Conservation (phyloP, 2,113 vertebrate genomes). For the Nycticorax nycticorax region DNA sequence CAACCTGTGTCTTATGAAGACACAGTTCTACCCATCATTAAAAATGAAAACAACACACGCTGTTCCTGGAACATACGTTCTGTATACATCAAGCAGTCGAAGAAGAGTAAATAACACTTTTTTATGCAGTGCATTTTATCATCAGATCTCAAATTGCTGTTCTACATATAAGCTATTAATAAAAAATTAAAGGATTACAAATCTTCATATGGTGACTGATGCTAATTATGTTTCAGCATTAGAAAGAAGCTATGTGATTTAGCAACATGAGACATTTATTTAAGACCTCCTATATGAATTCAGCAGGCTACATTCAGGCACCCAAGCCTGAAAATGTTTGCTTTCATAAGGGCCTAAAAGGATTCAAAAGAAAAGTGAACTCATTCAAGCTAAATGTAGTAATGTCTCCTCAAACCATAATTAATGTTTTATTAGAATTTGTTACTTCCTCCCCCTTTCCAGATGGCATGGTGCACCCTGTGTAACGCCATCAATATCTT, state of each 20-base stretch:
- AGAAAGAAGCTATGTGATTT: background rate
- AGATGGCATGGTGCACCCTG: background rate
- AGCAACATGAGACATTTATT: background rate
- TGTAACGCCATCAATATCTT: background rate
- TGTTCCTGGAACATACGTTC: background rate
- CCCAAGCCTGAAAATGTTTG: background rate
- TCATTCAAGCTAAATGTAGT: background rate
- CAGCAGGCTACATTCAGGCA: background rate
- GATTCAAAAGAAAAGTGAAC: background rate
- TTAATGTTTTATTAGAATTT: background rate
- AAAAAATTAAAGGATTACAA: background rate
- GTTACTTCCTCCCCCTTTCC: background rate
- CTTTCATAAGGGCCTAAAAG: background rate
- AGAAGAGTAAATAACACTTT: background rate
- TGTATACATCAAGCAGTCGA: background rate
- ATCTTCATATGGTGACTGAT: background rate
- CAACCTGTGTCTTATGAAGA: background rate
- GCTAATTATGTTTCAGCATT: background rate
- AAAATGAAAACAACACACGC: background rate
- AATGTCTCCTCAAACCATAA: background rate
- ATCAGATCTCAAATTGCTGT: background rate
- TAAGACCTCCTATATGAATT: background rate
- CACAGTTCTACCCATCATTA: background rate
- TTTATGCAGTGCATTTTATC: background rate
- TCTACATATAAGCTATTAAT: background rate